These are phyloP conservation scores for Brachionus plicatilis DNA, from an alignment of 1,140 invertebrate genomes.

Conservation along the genomic window DNA sequence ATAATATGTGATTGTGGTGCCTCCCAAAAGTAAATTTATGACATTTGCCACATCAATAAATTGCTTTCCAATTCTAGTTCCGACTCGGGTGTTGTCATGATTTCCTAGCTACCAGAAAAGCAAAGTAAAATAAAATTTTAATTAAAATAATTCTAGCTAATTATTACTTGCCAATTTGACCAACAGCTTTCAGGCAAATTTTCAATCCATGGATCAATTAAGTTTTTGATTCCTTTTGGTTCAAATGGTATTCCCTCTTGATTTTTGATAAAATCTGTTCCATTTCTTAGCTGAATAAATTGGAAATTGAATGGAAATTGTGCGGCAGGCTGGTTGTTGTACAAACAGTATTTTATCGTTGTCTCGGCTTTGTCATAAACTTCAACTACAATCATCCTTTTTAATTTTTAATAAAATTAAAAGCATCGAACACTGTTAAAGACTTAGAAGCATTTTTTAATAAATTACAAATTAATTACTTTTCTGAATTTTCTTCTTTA, in stretches of 20 bases:
- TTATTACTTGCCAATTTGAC: conserved; percentile 61
- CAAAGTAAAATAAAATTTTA: background rate
- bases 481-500: conserved; percentile 26
- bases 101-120: conserved; percentile 44
- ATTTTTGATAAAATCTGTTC: background rate
- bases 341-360: conserved; percentile 34
- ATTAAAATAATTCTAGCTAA: background rate
- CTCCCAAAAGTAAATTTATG: conserved; percentile 47
- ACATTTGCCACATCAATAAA: conserved; percentile 47
- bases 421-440: too few relatives aligned
- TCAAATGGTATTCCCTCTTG: conserved; percentile 2
- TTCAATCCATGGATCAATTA: conserved; percentile 55
- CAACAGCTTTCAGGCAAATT: conserved; percentile 59
- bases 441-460: background rate
- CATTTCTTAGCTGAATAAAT: conserved; percentile 22
- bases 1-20: conserved; percentile 49
- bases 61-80: conserved; percentile 42
- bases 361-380: background rate
- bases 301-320: conserved; percentile 40
- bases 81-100: conserved; percentile 45
- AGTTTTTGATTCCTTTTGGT: conserved; percentile 22
- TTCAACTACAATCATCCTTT: conserved; percentile 12
- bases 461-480: background rate
- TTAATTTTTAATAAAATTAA: too few relatives aligned
- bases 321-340: background rate